Percentiles rank a stretch among this genome's conserved stretches.
These are phyloP conservation scores for Ochropacha duplaris DNA, from an alignment of 2,888 invertebrate genomes.

Conservation along the genomic window DNA sequence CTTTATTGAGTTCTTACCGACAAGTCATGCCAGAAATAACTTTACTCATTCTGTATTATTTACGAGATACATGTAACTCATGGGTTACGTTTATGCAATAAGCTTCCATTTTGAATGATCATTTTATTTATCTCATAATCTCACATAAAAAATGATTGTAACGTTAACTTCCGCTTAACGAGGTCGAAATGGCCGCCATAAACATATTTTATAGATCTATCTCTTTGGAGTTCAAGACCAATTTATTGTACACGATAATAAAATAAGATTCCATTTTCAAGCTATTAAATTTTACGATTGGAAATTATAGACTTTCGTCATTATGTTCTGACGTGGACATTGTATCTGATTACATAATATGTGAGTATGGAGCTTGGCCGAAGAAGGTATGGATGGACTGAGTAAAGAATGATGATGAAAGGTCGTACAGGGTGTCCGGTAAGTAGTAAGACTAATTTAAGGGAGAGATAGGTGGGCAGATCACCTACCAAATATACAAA, in stretches of 20 bases:
- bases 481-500: no score
- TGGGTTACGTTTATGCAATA: neutral
- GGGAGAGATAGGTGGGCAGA: no score
- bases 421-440: no score
- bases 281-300: neutral
- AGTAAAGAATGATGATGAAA: no score
- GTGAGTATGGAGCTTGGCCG: no score
- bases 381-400: no score
- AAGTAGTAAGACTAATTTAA: no score
- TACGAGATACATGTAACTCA: no score
- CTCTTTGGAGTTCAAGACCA: neutral
- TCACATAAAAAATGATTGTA: neutral
- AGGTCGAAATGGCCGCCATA: neutral
- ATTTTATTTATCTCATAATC: neutral
- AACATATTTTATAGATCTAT: conserved; percentile 4
- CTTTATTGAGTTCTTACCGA: no score
- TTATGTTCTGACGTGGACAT: neutral
- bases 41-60: no score
- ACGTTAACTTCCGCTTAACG: neutral
- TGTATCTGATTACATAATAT: neutral
- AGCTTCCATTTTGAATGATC: neutral
- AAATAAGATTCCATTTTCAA: neutral
- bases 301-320: neutral
- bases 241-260: conserved; percentile 3
- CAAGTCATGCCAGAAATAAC: no score